Evolutionary conservation across 92 coral and sea anemone species (phyloP), one percentile per base, ranked within the genome.

Genomic region (Ricordea florida): DNA sequence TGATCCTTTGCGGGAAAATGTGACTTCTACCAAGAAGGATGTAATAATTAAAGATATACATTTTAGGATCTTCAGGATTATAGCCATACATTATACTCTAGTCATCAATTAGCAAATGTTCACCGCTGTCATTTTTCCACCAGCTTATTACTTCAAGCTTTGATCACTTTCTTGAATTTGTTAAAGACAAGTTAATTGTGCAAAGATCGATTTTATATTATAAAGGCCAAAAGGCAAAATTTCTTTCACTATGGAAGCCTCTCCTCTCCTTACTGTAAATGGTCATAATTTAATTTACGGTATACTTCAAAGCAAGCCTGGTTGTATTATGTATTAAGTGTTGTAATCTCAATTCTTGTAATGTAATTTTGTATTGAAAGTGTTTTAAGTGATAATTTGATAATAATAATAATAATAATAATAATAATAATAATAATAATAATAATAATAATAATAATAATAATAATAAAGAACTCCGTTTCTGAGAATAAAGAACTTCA

Each of bases 11-110:
- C 17, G 38, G 46, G 10, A 35, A 34, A 16, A 27, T 28, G 34
- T 35, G 31, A 20, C 66, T 59, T 23, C 38, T 59, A 30, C 47
- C 66, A 18, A 59, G 45, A 18, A 59, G 45, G n/a, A 59, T 59
- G 22, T 15, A 59, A 37, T 59, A 59, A 11, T 59, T 59, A 59
- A 59, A 22, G 29, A 59, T 10, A 35, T 22, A 47, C 9, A 22
- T 20, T 35, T 21, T 59, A 3, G 30, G 27, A 36, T 35, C 47
- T 36, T 20, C 47, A 4, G 45, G 46, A 59, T 33, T 34, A 23
- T 59, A 59, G 36, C 66, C 66, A 36, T 59, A 59, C 29, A 35
- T 17, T 21, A 59, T 35, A 35, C 66, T 22, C 8, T 22, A 38
- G 14, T 18, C 68, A 24, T 61, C 68, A 18, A 61, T 11, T 6